A percentile compares a stretch with the other conserved stretches of the same genome.
phyloP scores from a whole-genome alignment of 2,113 vertebrate species.

The Silurus asotus region DNA sequence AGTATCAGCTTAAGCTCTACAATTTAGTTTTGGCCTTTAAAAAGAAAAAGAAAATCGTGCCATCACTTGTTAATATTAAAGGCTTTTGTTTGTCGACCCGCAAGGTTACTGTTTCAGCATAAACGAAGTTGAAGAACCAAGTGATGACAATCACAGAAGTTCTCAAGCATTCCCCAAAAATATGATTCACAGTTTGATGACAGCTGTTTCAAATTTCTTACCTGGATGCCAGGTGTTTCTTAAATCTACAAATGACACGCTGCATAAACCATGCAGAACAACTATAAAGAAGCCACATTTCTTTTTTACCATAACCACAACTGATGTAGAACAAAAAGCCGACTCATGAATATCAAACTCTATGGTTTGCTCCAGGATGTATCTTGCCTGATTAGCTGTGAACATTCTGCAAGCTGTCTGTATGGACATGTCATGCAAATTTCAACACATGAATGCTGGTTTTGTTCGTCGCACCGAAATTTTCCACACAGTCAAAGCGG shows the following conservation, averaged over 20 bases:
- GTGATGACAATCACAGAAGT: neutral
- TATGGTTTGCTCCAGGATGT: neutral
- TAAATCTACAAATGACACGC: neutral
- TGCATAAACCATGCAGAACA: neutral
- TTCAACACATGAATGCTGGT: neutral
- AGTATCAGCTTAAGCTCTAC: neutral
- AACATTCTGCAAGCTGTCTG: neutral
- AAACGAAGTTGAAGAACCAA: neutral
- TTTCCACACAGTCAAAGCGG: slow-evolving; percentile 37
- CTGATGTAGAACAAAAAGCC: neutral
- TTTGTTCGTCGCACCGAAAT: slow-evolving; percentile 7
- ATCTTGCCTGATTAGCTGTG: neutral
- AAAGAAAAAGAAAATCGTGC: neutral
- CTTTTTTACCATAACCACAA: neutral
- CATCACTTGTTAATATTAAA: neutral
- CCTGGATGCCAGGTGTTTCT: neutral
- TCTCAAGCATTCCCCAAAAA: neutral
- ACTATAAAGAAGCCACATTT: neutral
- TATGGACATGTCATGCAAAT: slow-evolving; percentile 39
- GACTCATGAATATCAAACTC: neutral
- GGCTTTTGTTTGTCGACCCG: neutral
- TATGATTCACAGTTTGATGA: neutral
- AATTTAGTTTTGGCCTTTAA: neutral
- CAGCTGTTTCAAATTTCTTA: neutral
- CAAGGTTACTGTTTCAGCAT: neutral